These are phyloP conservation scores for Drosophila austrosaltans DNA, from an alignment of 2,888 invertebrate genomes.

Conservation along the genomic window DNA sequence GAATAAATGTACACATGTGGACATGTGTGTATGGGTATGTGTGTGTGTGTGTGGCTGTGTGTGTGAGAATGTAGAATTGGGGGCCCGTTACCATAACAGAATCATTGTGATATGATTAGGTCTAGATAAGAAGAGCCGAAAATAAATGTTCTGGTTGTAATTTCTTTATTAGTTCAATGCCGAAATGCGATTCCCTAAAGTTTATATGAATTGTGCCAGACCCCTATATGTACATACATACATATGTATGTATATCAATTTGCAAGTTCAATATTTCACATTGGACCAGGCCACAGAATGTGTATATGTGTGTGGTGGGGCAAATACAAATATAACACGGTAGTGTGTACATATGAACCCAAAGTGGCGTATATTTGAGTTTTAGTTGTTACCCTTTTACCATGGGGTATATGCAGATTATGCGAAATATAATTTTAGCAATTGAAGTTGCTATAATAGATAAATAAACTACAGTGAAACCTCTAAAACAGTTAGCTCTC, in stretches of 20 bases:
- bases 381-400: neutral
- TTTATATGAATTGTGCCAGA: neutral
- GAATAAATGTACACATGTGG: too few relatives aligned
- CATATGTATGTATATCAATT: neutral
- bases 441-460: too few relatives aligned
- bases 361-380: neutral
- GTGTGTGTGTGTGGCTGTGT: neutral
- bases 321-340: neutral
- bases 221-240: too few relatives aligned
- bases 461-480: too few relatives aligned
- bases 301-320: neutral
- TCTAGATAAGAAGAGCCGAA: neutral
- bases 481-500: too few relatives aligned
- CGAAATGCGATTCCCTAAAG: neutral
- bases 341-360: neutral
- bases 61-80: neutral
- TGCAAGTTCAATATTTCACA: slow-evolving; percentile 1
- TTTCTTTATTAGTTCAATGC: neutral
- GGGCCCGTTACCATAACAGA: neutral
- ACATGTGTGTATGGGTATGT: neutral
- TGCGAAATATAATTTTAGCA: neutral
- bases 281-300: neutral
- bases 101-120: slow-evolving; percentile 2
- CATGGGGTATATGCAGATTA: neutral
- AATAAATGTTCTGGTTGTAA: neutral